Percentiles rank a stretch among this genome's conserved stretches.
These are phyloP conservation scores for Hydropotes inermis DNA, from an alignment of 2,113 vertebrate genomes.

Conservation along the genomic window DNA sequence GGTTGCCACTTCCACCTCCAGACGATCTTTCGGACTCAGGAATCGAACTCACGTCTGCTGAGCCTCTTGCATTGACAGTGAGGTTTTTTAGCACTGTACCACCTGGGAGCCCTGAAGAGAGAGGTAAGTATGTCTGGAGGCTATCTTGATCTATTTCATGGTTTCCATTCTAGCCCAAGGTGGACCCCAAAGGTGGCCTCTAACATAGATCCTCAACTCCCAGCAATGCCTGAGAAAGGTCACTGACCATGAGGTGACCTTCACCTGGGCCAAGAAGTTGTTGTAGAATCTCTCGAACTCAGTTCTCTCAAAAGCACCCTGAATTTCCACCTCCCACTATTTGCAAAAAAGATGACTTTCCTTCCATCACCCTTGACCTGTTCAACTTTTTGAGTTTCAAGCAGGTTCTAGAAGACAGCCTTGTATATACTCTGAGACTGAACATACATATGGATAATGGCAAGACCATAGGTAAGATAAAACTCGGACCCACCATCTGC, in stretches of 20 bases:
- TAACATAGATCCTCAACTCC: neutral
- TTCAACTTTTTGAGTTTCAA: neutral
- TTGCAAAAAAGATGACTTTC: neutral
- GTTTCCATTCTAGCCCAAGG: neutral
- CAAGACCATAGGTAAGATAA: neutral
- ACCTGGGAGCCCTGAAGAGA: neutral
- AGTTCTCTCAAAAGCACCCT: neutral
- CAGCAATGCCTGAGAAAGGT: neutral
- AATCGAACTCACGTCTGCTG: neutral
- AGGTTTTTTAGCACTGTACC: neutral
- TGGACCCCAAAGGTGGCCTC: neutral
- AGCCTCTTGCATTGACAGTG: neutral
- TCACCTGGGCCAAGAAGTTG: too few relatives aligned
- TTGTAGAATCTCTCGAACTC: accelerated
- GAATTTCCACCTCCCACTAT: neutral
- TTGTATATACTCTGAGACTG: neutral
- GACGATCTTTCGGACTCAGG: neutral
- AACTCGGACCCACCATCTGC: neutral
- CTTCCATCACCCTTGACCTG: too few relatives aligned
- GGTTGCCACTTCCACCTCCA: neutral
- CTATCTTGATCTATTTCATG: too few relatives aligned
- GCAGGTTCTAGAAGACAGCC: neutral
- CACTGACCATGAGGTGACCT: accelerated
- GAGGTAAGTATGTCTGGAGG: neutral
- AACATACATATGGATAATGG: neutral